Conservation (phyloP, 1,140 invertebrate genomes). For the Prorops nasuta region DNA sequence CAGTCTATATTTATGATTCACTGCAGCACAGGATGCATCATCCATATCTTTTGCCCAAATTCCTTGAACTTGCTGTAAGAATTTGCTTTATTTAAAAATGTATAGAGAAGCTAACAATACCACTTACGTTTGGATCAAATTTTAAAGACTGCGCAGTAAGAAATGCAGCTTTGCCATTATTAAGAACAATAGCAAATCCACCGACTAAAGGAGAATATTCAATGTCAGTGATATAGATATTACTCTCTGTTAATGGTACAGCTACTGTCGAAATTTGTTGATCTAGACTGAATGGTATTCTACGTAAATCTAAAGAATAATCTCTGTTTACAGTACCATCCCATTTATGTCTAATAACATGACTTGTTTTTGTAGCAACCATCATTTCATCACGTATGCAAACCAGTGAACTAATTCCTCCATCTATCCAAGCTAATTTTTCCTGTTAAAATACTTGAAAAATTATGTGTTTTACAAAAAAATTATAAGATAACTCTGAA, state of each 20-base stretch:
- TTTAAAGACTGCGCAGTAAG: constrained; percentile 88
- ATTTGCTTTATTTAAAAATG: constrained; percentile 20
- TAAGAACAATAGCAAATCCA: constrained; percentile 93
- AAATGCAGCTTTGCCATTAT: constrained; percentile 92
- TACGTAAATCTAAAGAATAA: constrained; percentile 81
- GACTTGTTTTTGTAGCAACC: constrained; percentile 81
- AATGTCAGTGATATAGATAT: constrained; percentile 81
- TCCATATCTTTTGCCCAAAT: constrained; percentile 92
- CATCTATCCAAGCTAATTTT: constrained; percentile 67
- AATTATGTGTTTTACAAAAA: too few relatives aligned
- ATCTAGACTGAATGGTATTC: constrained; percentile 92
- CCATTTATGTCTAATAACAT: constrained; percentile 83
- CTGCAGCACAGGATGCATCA: constrained; percentile 88
- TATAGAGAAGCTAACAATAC: constrained; percentile 6
- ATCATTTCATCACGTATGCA: constrained; percentile 87
- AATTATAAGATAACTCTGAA: constrained; percentile 23
- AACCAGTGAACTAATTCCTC: constrained; percentile 74
- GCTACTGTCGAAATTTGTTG: constrained; percentile 85
- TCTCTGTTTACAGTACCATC: constrained; percentile 82
- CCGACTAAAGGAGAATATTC: constrained; percentile 96
- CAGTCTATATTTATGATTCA: constrained; percentile 96
- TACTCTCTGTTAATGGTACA: constrained; percentile 74
- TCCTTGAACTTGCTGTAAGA: constrained; percentile 85
- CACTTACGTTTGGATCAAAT: constrained; percentile 86
- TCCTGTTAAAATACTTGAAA: too few relatives aligned